These are phyloP conservation scores for Himalopsyche japonica DNA, from an alignment of 2,888 invertebrate species.

Conservation along the genomic window DNA sequence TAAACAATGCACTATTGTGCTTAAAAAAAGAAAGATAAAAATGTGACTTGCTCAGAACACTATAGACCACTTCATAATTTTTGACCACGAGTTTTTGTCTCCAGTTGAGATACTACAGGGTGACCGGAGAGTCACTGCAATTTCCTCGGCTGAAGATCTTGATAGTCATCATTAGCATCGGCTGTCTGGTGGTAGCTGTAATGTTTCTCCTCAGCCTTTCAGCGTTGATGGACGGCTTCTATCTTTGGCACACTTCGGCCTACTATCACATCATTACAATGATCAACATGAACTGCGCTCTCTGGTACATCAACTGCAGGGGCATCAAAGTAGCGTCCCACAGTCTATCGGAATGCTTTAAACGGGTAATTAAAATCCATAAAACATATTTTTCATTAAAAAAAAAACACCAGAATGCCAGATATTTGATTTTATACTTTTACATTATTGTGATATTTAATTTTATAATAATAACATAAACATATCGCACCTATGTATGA, in stretches of 20 bases:
- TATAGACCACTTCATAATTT: no score
- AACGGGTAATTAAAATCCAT: slow-evolving; percentile 6
- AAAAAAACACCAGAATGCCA: no score
- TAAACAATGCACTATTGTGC: no score
- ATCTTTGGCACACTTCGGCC: slow-evolving; percentile 64
- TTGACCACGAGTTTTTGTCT: background rate
- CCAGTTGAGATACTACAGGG: slow-evolving; percentile 60
- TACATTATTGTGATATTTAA: no score
- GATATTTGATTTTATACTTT: no score
- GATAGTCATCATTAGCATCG: slow-evolving; percentile 65
- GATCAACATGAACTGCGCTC: slow-evolving; percentile 73
- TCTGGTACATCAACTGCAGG: slow-evolving; percentile 72
- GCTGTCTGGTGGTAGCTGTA: slow-evolving; percentile 64
- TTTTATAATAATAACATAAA: no score
- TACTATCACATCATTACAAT: slow-evolving; percentile 70
- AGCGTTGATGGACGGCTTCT: slow-evolving; percentile 65
- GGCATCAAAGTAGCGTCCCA: slow-evolving; percentile 67
- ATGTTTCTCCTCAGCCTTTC: slow-evolving; percentile 64
- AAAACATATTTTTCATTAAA: no score
- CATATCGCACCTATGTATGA: no score
- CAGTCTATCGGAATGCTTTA: slow-evolving; percentile 59
- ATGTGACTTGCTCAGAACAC: no score
- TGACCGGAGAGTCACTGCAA: slow-evolving; percentile 63
- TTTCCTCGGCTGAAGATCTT: slow-evolving; percentile 65
- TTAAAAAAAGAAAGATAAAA: no score